phyloP scores from a whole-genome alignment of 2,113 vertebrate species.

The Sialia sialis region DNA sequence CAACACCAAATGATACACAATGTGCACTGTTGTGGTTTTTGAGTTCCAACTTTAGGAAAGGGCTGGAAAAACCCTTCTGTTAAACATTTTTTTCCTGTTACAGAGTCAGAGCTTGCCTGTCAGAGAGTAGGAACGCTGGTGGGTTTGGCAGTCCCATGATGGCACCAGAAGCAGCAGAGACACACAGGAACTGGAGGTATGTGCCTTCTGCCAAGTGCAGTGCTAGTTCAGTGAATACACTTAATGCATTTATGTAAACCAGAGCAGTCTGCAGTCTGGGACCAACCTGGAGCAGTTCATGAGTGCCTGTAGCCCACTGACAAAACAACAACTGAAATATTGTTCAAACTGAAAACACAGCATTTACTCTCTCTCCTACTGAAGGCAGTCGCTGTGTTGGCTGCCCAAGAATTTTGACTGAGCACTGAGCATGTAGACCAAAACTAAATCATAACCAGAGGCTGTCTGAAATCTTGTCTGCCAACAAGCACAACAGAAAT shows the following conservation, averaged over 20 bases:
- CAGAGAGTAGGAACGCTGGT: not conserved
- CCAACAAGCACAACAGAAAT: not conserved
- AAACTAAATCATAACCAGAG: slow-evolving; percentile 32
- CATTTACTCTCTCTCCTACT: not conserved
- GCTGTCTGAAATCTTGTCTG: slow-evolving; percentile 36
- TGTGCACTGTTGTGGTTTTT: not conserved
- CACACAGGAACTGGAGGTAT: not conserved
- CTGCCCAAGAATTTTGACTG: not conserved
- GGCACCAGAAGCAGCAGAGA: not conserved
- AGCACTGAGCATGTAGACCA: not conserved
- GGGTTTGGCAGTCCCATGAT: not conserved
- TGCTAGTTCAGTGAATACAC: not conserved
- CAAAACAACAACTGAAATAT: not conserved
- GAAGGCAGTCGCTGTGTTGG: not conserved
- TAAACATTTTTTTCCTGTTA: not conserved
- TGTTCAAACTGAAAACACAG: not conserved
- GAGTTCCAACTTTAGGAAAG: not conserved
- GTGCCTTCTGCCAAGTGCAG: not conserved
- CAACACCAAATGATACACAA: not conserved
- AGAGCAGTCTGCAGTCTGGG: not conserved
- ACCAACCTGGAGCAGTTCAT: not conserved
- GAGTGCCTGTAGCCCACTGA: not conserved
- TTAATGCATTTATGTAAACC: not conserved
- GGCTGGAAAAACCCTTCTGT: not conserved
- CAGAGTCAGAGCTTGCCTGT: not conserved